Percentiles rank a stretch among this genome's conserved stretches.
Conservation (phyloP, 2,888 invertebrate species). For the Dicycla oo region DNA sequence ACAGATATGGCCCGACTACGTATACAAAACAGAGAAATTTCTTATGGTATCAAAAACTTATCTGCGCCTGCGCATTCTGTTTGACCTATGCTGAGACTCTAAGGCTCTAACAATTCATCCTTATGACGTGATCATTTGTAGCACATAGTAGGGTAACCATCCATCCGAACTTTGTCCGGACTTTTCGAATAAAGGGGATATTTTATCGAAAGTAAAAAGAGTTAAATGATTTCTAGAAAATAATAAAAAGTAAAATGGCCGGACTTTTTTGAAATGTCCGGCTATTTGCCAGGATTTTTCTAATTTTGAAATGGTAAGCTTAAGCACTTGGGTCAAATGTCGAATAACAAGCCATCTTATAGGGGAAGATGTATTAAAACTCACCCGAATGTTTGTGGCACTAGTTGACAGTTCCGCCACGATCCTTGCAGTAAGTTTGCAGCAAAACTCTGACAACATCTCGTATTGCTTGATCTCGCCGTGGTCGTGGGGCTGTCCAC, state of each 20-base stretch:
- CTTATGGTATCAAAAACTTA: neutral
- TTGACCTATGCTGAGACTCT: neutral
- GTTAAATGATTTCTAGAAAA: neutral
- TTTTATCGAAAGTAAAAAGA: too few relatives aligned
- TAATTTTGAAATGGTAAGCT: neutral
- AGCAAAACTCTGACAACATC: slow-evolving; percentile 92
- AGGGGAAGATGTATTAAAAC: slow-evolving; percentile 24
- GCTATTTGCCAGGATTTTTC: neutral
- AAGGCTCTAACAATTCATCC: neutral
- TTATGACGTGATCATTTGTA: neutral
- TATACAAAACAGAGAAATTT: neutral
- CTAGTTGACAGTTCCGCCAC: slow-evolving; percentile 94
- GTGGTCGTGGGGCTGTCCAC: slow-evolving; percentile 85
- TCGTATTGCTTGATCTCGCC: slow-evolving; percentile 89
- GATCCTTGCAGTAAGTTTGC: slow-evolving; percentile 95
- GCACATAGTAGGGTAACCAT: neutral
- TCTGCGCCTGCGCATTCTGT: neutral
- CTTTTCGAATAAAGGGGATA: too few relatives aligned
- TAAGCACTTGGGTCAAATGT: neutral
- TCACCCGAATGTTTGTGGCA: slow-evolving; percentile 78
- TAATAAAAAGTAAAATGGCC: neutral
- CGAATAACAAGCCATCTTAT: neutral
- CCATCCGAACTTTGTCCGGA: too few relatives aligned
- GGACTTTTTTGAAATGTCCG: too few relatives aligned
- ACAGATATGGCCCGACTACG: too few relatives aligned